Conservation (phyloP, 2,113 vertebrate species). For the Aegotheles bennettii region DNA sequence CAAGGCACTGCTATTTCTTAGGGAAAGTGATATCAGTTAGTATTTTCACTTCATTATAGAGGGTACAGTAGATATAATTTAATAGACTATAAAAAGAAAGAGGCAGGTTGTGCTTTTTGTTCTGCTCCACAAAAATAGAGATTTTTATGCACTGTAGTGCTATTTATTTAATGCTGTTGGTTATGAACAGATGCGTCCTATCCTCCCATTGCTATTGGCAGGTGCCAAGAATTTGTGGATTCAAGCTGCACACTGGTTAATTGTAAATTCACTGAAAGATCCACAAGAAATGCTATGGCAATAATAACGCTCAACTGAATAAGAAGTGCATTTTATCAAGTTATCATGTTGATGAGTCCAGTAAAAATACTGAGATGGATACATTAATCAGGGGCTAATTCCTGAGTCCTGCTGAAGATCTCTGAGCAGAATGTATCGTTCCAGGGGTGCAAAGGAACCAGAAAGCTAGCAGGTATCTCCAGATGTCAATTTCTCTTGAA, state of each 20-base stretch:
- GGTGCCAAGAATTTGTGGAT: neutral
- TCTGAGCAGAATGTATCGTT: neutral
- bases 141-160: neutral
- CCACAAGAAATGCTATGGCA: neutral
- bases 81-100: neutral
- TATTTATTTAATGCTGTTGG: neutral
- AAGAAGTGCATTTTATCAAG: constrained; percentile 8
- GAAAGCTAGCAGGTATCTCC: neutral
- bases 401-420: neutral
- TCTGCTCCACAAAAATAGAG: neutral
- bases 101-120: neutral
- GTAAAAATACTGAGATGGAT: neutral
- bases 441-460: neutral
- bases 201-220: neutral
- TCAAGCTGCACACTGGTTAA: neutral
- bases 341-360: neutral
- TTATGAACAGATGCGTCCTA: neutral
- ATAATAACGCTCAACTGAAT: neutral
- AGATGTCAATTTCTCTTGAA: neutral
- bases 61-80: neutral
- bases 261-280: constrained; percentile 1
- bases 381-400: neutral
- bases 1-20: neutral
- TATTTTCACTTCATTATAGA: neutral
- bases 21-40: neutral